Evolutionary conservation across 35 echinoderm and acorn worm species (phyloP).

Genomic region (Ptychodera flava): DNA sequence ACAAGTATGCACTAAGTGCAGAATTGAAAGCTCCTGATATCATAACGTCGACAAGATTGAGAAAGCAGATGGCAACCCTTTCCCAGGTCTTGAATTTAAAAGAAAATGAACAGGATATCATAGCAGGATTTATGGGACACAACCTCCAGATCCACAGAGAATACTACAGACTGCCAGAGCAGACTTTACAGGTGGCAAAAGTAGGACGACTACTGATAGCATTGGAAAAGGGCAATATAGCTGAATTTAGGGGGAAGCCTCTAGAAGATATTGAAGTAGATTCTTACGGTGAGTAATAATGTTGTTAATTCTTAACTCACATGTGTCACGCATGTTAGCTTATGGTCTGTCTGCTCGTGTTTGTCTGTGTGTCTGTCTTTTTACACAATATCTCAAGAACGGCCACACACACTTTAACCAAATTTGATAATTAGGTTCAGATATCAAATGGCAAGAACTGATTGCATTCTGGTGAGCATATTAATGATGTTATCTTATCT

Average conservation of each 20-base stretch:
- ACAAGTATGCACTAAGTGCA: neutral
- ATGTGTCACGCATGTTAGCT: neutral
- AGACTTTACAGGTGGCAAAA: slow-evolving; percentile 8
- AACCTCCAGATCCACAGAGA: slow-evolving; percentile 35
- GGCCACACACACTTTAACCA: too few species aligned
- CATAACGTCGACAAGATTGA: slow-evolving; percentile 5
- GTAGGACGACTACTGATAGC: neutral
- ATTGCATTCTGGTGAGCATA: too few species aligned
- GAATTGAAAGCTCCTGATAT: slow-evolving; percentile 5
- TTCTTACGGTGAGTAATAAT: neutral
- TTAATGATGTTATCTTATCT: too few species aligned
- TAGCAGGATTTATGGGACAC: slow-evolving; percentile 50
- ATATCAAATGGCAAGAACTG: too few species aligned
- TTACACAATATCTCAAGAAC: too few species aligned
- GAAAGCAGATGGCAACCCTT: slow-evolving; percentile 16
- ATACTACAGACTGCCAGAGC: slow-evolving; percentile 29
- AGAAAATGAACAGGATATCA: slow-evolving; percentile 36
- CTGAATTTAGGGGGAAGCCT: neutral
- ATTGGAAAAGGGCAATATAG: slow-evolving; percentile 10
- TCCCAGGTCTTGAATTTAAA: slow-evolving; percentile 11
- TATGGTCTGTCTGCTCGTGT: neutral
- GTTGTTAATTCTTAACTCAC: neutral
- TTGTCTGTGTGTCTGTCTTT: neutral
- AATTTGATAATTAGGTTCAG: too few species aligned
- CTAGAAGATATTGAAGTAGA: neutral